phyloP scores from a whole-genome alignment of 2,797 vertebrate genomes.

The Cirrhinus molitorella region DNA sequence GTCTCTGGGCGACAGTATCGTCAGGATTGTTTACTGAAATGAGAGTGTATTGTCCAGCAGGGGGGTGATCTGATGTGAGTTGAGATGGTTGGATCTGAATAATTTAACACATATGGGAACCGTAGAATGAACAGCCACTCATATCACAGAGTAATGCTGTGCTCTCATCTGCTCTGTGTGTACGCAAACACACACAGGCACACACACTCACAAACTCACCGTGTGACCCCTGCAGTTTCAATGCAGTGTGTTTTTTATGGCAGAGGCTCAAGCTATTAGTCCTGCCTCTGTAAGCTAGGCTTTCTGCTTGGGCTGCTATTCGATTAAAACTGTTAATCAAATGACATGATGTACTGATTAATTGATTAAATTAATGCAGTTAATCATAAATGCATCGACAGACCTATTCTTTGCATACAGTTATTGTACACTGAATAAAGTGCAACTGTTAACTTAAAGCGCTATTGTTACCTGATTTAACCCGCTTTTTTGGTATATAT shows the following conservation, averaged over 20 bases:
- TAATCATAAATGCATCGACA: neutral
- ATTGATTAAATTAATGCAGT: neutral
- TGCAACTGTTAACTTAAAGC: neutral
- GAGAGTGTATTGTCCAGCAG: constrained; percentile 55
- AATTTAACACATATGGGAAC: constrained; percentile 64
- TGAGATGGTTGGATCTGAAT: constrained; percentile 59
- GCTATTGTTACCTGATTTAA: neutral
- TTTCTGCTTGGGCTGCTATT: neutral
- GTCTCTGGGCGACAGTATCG: constrained; percentile 13
- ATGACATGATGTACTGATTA: neutral
- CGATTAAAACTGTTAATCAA: constrained; percentile 1
- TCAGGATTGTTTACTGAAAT: constrained; percentile 35
- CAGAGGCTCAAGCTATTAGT: constrained; percentile 44
- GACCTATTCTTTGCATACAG: neutral
- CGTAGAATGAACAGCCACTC: constrained; percentile 53
- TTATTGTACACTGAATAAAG: neutral
- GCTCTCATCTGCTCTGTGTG: constrained; percentile 53
- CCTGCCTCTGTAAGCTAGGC: constrained; percentile 17
- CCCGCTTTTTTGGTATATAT: neutral
- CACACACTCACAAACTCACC: constrained; percentile 45
- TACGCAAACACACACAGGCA: constrained; percentile 43
- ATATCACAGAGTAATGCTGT: constrained; percentile 58
- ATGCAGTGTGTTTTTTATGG: constrained; percentile 46
- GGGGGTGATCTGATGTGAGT: constrained; percentile 51
- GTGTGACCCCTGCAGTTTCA: constrained; percentile 37